phyloP scores from a whole-genome alignment of 2,888 invertebrate genomes.

The Epinotia ramella region DNA sequence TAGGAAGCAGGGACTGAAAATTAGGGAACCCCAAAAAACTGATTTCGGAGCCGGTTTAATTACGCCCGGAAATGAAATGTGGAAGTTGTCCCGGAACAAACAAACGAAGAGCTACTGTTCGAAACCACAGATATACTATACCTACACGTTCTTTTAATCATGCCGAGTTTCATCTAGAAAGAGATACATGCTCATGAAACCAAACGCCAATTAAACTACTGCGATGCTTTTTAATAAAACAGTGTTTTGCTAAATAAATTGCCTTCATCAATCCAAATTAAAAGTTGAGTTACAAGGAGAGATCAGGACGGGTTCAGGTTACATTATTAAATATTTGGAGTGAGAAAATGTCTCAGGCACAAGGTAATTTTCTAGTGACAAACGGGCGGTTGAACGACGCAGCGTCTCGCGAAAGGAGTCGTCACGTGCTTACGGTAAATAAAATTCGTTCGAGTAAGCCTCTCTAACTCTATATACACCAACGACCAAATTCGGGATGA shows the following conservation, averaged over 20 bases:
- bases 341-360: slow-evolving; percentile 59
- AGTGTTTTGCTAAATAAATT: slow-evolving; percentile 35
- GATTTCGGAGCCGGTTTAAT: slow-evolving; percentile 67
- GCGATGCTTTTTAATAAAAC: slow-evolving; percentile 27
- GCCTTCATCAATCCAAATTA: slow-evolving; percentile 46
- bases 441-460: slow-evolving; percentile 70
- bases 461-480: slow-evolving; percentile 54
- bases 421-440: slow-evolving; percentile 74
- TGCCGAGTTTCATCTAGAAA: background rate
- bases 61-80: slow-evolving; percentile 68
- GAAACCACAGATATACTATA: slow-evolving; percentile 20
- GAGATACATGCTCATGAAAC: slow-evolving; percentile 8
- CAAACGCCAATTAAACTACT: slow-evolving; percentile 21
- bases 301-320: slow-evolving; percentile 44
- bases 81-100: slow-evolving; percentile 64
- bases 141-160: slow-evolving; percentile 11
- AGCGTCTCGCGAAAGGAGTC: slow-evolving; percentile 61
- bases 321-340: slow-evolving; percentile 63
- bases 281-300: slow-evolving; percentile 43
- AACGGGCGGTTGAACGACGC: slow-evolving; percentile 73
- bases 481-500: slow-evolving; percentile 65
- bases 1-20: background rate
- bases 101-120: slow-evolving; percentile 53
- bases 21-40: slow-evolving; percentile 58
- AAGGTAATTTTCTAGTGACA: slow-evolving; percentile 73